Base-by-base conservation (phyloP, 2,113 vertebrate genomes). In the Barnardius zonarius region DNA sequence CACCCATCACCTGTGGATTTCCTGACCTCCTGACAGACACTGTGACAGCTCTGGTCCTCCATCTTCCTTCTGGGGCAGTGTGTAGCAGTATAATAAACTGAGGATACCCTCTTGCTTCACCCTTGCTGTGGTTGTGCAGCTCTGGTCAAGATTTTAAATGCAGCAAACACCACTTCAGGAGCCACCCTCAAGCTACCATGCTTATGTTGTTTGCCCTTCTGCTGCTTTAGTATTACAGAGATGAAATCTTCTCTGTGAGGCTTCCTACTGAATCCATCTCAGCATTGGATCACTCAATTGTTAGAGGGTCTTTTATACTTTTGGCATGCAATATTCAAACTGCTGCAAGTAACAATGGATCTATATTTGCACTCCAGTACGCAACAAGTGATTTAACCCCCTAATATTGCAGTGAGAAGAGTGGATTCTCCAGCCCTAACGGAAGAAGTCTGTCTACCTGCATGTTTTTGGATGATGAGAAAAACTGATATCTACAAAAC, bases 61-160 rank as follows among this genome's bases (percentile, higher is more conserved):
- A 11, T 24, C 20, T 52, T 82, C 59, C 25, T 66, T 83, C 22
- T 37, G 35, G 7, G 22, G 16, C 24, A 30, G 8, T 8, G 12
- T 22, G 11, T 8, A 43, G 17, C 35, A 37, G 51, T 22, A 41
- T 13, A n/a, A 49, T 31, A 20, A 89, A 48, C 25, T 4, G 3
- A 6, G 6, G 19, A 0, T n/a, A 12, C 2, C 8, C 28, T n/a
- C 41, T 61, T n/a, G 5, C 35, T 17, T 83, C 63, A 59, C 0
- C 2, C 3, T 41, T 87, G 7, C 24, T 64, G n/a, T 46, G 35
- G 7, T 7, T 83, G 43, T 69, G 19, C 19, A 89, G 23, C 7
- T 80, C 33, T n/a, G 5, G 6, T 30, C 30, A 86, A 43, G 28
- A 62, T 81, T 61, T 81, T 28, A 69, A 49, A 67, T 7, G 10